Percentiles rank a stretch among this genome's conserved stretches.
Evolutionary conservation across 1,140 invertebrate species (phyloP).

Genomic region (Drosophila ercepeae): DNA sequence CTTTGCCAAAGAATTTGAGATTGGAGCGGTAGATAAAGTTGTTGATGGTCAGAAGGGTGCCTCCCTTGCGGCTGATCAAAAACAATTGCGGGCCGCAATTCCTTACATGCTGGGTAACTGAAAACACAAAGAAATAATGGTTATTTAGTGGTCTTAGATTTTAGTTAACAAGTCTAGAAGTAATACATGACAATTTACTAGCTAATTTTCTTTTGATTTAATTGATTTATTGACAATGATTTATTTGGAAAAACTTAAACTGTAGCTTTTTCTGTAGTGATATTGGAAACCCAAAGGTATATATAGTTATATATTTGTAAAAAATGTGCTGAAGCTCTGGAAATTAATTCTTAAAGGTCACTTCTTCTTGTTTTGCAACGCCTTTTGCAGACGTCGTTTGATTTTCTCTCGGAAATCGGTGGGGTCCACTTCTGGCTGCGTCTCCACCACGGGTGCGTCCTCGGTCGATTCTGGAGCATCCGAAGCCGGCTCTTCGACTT

Average conservation of each 20-base stretch:
- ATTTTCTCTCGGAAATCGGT: slow-evolving; percentile 81
- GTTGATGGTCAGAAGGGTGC: slow-evolving; percentile 75
- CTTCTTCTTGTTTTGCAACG: slow-evolving; percentile 77
- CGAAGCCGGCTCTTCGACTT: slow-evolving; percentile 21
- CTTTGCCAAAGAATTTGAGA: slow-evolving; percentile 75
- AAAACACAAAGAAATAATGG: slow-evolving; percentile 26
- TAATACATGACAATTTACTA: slow-evolving; percentile 31
- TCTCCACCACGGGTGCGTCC: not conserved
- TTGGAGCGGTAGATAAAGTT: slow-evolving; percentile 83
- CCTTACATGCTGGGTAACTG: slow-evolving; percentile 73
- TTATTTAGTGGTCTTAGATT: not conserved
- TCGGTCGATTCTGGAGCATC: not conserved
- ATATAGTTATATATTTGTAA: not conserved
- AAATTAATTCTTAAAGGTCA: slow-evolving; percentile 25
- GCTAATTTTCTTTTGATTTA: slow-evolving; percentile 21
- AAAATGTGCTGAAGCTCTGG: slow-evolving; percentile 6
- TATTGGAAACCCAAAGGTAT: slow-evolving; percentile 26
- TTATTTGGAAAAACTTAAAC: slow-evolving; percentile 49
- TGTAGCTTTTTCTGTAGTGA: slow-evolving; percentile 5
- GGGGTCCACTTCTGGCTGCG: slow-evolving; percentile 43
- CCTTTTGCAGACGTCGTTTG: slow-evolving; percentile 72
- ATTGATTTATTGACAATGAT: slow-evolving; percentile 54
- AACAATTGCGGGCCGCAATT: slow-evolving; percentile 80
- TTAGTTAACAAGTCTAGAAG: not conserved
- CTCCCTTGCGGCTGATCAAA: slow-evolving; percentile 81